These are phyloP conservation scores for Drosophila fuyamai DNA, from an alignment of 1,140 invertebrate species.

Conservation along the genomic window DNA sequence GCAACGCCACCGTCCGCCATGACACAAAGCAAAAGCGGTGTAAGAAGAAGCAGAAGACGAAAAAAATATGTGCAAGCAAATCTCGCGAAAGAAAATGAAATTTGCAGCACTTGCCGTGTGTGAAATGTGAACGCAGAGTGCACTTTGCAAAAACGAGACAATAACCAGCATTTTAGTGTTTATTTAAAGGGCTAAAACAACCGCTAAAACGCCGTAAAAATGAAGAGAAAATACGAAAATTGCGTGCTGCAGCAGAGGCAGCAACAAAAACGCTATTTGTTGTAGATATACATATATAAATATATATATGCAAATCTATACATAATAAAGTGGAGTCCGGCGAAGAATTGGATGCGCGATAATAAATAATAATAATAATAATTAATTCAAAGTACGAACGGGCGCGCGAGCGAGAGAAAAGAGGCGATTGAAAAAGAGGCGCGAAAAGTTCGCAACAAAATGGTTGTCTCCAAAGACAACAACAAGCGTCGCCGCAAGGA, in stretches of 20 bases:
- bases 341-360: slow-evolving; percentile 35
- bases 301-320: slow-evolving; percentile 54
- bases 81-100: slow-evolving; percentile 67
- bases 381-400: slow-evolving; percentile 24
- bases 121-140: slow-evolving; percentile 59
- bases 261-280: slow-evolving; percentile 76
- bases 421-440: slow-evolving; percentile 62
- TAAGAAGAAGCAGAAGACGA: slow-evolving; percentile 57
- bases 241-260: slow-evolving; percentile 62
- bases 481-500: slow-evolving; percentile 81
- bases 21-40: slow-evolving; percentile 79
- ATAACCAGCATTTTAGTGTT: slow-evolving; percentile 60
- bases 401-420: slow-evolving; percentile 22
- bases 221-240: slow-evolving; percentile 79
- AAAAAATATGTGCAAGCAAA: slow-evolving; percentile 80
- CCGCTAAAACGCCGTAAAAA: slow-evolving; percentile 44
- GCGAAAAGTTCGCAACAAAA: slow-evolving; percentile 78
- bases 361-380: slow-evolving; percentile 36
- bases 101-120: slow-evolving; percentile 46
- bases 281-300: slow-evolving; percentile 54
- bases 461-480: slow-evolving; percentile 84
- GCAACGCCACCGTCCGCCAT: slow-evolving; percentile 32
- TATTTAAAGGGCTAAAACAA: slow-evolving; percentile 18
- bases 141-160: slow-evolving; percentile 52
- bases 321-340: slow-evolving; percentile 44